A percentile compares a stretch with the other conserved stretches of the same genome.
These are phyloP conservation scores for Heliopora coerulea DNA, from an alignment of 92 coral and sea anemone species.

Conservation along the genomic window DNA sequence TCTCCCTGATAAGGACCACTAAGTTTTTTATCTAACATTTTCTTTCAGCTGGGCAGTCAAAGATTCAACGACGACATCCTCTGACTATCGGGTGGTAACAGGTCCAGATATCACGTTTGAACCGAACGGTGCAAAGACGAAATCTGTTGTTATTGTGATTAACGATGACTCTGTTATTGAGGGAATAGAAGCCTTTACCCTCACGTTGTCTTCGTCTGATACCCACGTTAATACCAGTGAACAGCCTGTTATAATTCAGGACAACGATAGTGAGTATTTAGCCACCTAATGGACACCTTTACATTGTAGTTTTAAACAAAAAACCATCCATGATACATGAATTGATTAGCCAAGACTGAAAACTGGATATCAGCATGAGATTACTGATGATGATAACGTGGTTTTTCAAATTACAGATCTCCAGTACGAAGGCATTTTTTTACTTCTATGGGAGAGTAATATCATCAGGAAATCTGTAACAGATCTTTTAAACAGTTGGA, in stretches of 20 bases:
- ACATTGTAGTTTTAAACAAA: no score
- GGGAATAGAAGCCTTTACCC: slow-evolving; percentile 8
- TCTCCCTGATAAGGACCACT: no score
- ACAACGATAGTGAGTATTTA: slow-evolving; percentile 24
- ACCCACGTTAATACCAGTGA: slow-evolving; percentile 17
- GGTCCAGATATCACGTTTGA: not conserved
- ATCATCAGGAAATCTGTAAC: no score
- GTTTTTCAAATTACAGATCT: no score
- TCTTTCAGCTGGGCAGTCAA: slow-evolving; percentile 1
- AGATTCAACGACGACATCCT: not conserved
- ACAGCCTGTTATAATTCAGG: slow-evolving; percentile 5
- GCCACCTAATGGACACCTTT: not conserved
- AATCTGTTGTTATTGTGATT: not conserved
- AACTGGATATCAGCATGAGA: no score
- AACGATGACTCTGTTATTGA: slow-evolving; percentile 20
- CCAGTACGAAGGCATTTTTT: no score
- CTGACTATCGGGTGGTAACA: slow-evolving; percentile 21
- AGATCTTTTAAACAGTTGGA: no score
- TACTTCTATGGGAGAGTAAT: no score
- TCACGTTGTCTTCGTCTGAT: not conserved
- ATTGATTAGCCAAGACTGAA: no score
- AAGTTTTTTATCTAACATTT: no score
- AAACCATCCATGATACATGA: no score
- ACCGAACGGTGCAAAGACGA: slow-evolving; percentile 1
- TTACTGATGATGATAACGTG: no score